A percentile compares a stretch with the other conserved stretches of the same genome.
These are phyloP conservation scores for Drosophila bunnanda DNA, from an alignment of 2,888 invertebrate genomes.

Conservation along the genomic window DNA sequence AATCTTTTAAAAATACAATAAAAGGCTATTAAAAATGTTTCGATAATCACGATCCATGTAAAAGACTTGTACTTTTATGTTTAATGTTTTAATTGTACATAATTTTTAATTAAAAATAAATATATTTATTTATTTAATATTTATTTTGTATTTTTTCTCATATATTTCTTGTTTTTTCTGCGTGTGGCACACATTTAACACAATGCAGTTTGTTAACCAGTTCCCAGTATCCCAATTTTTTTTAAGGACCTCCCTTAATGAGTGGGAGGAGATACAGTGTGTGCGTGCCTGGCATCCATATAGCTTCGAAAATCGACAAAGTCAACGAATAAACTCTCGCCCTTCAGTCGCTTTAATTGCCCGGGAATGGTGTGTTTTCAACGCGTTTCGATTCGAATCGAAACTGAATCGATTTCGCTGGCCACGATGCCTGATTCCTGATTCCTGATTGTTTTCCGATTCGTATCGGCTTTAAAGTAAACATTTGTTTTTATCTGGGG, in stretches of 20 bases:
- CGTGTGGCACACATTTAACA: constrained; percentile 55
- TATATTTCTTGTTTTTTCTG: not conserved
- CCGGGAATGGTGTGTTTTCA: constrained; percentile 65
- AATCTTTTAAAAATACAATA: not conserved
- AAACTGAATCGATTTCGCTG: constrained; percentile 67
- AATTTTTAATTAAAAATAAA: not conserved
- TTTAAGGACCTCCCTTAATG: constrained; percentile 26
- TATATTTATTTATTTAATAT: not conserved
- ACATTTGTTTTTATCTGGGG: constrained; percentile 71
- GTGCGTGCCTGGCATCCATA: constrained; percentile 71
- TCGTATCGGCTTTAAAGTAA: constrained; percentile 70
- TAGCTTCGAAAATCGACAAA: constrained; percentile 20
- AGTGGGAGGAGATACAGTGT: constrained; percentile 40
- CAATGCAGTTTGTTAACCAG: constrained; percentile 12
- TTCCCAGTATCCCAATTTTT: constrained; percentile 13
- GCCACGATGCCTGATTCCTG: constrained; percentile 50
- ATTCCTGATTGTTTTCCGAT: constrained; percentile 18
- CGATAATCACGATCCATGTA: too few relatives aligned
- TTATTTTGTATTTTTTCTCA: not conserved
- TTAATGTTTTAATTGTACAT: too few relatives aligned
- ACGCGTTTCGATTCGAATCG: constrained; percentile 51
- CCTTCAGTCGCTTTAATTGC: constrained; percentile 70
- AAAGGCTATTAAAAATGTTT: too few relatives aligned
- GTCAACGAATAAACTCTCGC: constrained; percentile 47
- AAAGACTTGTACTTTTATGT: too few relatives aligned